Evolutionary conservation across 92 coral and sea anemone genomes (phyloP).

Genomic region (Blastomussa wellsi): DNA sequence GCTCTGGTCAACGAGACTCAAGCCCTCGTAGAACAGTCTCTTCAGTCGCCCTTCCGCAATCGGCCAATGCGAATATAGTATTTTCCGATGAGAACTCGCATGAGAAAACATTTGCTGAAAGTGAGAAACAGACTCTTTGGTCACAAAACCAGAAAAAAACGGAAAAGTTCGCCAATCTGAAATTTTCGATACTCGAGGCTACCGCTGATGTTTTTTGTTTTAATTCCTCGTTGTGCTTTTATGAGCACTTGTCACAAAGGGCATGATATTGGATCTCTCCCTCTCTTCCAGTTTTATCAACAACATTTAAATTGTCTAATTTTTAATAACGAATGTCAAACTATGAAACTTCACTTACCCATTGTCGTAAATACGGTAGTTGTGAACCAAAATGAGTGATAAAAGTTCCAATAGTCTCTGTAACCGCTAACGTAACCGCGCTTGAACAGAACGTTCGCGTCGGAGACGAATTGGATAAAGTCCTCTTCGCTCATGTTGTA

Average conservation of each 20-base stretch:
- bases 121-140: background rate
- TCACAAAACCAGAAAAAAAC: background rate
- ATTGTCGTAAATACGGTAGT: conserved; percentile 80
- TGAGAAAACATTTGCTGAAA: background rate
- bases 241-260: too few species aligned
- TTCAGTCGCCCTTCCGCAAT: too few species aligned
- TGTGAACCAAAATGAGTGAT: conserved; percentile 89
- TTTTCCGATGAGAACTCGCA: too few species aligned
- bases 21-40: too few species aligned
- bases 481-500: conserved; percentile 75
- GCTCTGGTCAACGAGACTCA: background rate
- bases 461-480: conserved; percentile 48
- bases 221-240: too few species aligned
- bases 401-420: conserved; percentile 79
- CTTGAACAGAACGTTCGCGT: conserved; percentile 59
- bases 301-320: background rate
- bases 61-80: too few species aligned
- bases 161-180: too few species aligned
- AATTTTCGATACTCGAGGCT: background rate
- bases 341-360: conserved; percentile 58
- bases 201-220: too few species aligned
- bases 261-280: background rate
- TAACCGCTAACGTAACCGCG: conserved; percentile 51
- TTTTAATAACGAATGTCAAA: background rate
- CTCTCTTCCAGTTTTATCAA: background rate